These are phyloP conservation scores for Phylloscopus whistleri DNA, from an alignment of 2,113 vertebrate genomes.

Conservation along the genomic window DNA sequence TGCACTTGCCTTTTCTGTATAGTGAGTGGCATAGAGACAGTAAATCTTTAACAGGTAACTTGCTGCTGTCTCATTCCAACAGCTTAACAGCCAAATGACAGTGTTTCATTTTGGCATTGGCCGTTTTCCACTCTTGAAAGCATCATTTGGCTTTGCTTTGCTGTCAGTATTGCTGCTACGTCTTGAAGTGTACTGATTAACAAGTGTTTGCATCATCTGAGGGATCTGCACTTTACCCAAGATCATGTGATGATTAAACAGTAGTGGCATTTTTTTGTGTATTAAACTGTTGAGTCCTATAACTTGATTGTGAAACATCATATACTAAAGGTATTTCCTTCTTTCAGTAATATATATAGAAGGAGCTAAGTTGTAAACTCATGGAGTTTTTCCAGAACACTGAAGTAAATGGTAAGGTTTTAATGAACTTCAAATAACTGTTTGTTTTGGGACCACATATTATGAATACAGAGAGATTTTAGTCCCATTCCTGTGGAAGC, in stretches of 20 bases:
- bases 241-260: background rate
- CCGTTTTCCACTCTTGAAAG: background rate
- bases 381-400: background rate
- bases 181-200: background rate
- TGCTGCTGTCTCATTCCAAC: background rate
- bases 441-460: background rate
- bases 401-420: background rate
- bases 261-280: background rate
- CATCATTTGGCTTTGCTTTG: background rate
- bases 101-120: background rate
- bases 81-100: background rate
- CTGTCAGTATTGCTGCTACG: background rate
- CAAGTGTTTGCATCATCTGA: background rate
- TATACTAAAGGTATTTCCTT: background rate
- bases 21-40: background rate
- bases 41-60: background rate
- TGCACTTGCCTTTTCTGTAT: background rate
- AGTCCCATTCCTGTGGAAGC: background rate
- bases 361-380: background rate
- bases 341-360: background rate
- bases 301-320: background rate
- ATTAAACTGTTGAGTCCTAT: background rate
- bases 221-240: background rate
- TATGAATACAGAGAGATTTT: background rate
- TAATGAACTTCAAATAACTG: background rate